Conservation (phyloP, 2,888 invertebrate genomes). For the Lasius platythorax region DNA sequence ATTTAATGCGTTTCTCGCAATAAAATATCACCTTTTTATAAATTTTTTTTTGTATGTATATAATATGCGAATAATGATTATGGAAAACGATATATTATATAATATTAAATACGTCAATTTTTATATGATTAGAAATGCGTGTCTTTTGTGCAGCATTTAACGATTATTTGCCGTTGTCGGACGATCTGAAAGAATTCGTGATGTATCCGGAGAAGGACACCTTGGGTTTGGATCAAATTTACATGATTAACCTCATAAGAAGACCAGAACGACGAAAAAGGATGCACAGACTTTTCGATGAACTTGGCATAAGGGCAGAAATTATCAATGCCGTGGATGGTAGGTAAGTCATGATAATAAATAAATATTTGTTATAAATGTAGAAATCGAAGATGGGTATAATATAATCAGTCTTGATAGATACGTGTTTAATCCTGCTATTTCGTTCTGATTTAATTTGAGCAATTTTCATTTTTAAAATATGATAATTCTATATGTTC, state of each 20-base stretch:
- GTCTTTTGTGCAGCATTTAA: conserved; percentile 25
- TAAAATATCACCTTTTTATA: background rate
- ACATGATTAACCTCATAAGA: conserved; percentile 96
- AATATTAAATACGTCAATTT: background rate
- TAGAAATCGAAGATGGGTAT: background rate
- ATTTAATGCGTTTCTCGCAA: conserved; percentile 77
- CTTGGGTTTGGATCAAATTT: conserved; percentile 93
- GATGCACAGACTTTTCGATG: conserved; percentile 93
- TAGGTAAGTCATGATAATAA: conserved; percentile 87
- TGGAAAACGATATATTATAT: background rate
- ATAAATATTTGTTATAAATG: conserved; percentile 34
- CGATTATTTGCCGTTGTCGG: conserved; percentile 79
- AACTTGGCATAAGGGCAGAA: conserved; percentile 93
- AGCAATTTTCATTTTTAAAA: conserved; percentile 11
- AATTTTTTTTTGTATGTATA: background rate
- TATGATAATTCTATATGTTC: background rate
- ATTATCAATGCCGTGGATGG: conserved; percentile 96
- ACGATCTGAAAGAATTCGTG: conserved; percentile 81
- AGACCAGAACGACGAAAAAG: conserved; percentile 92
- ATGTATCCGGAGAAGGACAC: conserved; percentile 87
- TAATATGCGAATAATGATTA: background rate
- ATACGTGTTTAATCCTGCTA: background rate
- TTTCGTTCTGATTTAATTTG: background rate
- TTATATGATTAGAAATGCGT: background rate
- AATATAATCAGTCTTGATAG: background rate